Percentiles rank a stretch among this genome's conserved stretches.
Conservation (phyloP, 2,113 vertebrate genomes). For the Urocynchramus pylzowi region DNA sequence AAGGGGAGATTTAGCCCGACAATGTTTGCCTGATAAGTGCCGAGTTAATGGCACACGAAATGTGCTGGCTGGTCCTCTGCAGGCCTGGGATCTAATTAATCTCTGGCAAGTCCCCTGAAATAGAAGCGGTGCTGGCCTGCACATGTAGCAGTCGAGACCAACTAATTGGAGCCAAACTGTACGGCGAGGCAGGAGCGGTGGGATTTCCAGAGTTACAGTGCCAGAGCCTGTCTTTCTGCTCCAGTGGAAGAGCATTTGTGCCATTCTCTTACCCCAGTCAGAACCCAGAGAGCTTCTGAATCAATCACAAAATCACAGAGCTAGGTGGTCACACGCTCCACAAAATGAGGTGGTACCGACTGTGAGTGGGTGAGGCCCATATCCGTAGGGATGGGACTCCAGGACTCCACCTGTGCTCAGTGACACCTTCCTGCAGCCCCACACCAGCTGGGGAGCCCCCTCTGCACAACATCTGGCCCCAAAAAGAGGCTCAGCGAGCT, state of each 20-base stretch:
- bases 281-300: neutral
- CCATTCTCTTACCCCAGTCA: neutral
- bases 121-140: constrained; percentile 7
- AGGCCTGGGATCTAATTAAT: constrained; percentile 49
- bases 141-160: neutral
- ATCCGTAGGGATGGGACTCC: rapidly evolving
- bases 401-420: rapidly evolving
- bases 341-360: rapidly evolving
- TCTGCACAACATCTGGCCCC: neutral
- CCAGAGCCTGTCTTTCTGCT: neutral
- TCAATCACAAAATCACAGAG: neutral
- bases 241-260: neutral
- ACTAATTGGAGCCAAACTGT: neutral
- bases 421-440: neutral
- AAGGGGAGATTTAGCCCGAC: neutral
- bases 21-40: neutral
- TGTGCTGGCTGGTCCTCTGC: neutral
- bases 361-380: neutral
- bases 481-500: neutral
- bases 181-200: neutral
- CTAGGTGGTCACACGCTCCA: too few relatives aligned
- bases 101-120: constrained; percentile 43
- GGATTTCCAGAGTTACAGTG: neutral
- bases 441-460: neutral
- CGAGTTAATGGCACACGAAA: constrained; percentile 30